Percentiles rank a stretch among this genome's conserved stretches.
Evolutionary conservation across 2,888 invertebrate genomes (phyloP).

Genomic region (Watsonalla binaria): DNA sequence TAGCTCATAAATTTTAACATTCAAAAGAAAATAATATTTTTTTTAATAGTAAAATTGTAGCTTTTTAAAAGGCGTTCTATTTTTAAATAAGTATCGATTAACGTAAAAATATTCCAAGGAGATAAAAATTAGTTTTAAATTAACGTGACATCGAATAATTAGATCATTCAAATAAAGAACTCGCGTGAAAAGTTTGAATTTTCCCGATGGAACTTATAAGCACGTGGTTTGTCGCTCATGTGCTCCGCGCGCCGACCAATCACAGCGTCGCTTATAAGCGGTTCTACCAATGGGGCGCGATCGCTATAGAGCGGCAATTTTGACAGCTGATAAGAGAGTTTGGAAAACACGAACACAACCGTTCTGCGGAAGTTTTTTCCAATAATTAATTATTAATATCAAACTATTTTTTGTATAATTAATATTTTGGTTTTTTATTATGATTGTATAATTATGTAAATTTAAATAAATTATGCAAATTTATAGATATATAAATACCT

Average conservation of each 20-base stretch:
- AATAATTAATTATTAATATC: too few species aligned
- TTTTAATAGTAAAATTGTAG: too few species aligned
- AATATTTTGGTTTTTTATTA: too few species aligned
- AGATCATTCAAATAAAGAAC: neutral
- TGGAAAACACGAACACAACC: neutral
- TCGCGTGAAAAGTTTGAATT: conserved; percentile 53
- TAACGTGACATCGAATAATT: neutral
- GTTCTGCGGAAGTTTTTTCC: too few species aligned
- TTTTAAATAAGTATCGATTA: neutral
- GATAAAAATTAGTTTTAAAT: neutral
- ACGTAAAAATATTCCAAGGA: neutral
- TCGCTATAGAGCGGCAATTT: conserved; percentile 63
- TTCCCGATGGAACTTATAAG: conserved; percentile 66
- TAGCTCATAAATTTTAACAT: too few species aligned
- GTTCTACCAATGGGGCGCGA: conserved; percentile 46
- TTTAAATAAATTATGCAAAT: too few species aligned
- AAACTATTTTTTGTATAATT: too few species aligned
- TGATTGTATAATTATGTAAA: too few species aligned
- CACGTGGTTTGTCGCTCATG: conserved; percentile 74
- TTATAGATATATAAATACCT: too few species aligned
- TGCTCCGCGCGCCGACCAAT: conserved; percentile 62
- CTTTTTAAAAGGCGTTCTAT: too few species aligned
- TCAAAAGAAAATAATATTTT: too few species aligned
- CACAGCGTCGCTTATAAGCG: conserved; percentile 61
- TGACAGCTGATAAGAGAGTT: conserved; percentile 69